phyloP scores from a whole-genome alignment of 2,113 vertebrate species.

The Cariama cristata region DNA sequence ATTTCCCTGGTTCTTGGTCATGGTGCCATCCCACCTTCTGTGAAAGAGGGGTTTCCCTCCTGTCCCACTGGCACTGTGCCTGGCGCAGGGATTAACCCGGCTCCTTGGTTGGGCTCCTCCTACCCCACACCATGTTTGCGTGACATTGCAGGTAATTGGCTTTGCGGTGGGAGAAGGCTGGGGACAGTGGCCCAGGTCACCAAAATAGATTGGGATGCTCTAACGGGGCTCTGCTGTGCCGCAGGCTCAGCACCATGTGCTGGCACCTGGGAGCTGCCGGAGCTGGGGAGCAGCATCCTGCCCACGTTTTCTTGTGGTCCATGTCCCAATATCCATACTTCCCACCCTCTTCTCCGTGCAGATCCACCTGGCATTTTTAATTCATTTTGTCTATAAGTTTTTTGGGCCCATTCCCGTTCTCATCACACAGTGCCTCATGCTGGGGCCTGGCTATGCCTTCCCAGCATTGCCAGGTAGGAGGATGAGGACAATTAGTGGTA shows the following conservation, averaged over 20 bases:
- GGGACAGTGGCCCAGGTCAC: background rate
- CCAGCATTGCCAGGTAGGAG: rapidly evolving
- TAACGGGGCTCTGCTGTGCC: background rate
- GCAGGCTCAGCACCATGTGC: background rate
- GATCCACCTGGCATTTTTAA: background rate
- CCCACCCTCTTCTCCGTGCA: rapidly evolving
- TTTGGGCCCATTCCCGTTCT: background rate
- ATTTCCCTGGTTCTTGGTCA: background rate
- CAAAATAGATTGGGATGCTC: background rate
- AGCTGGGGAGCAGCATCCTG: background rate
- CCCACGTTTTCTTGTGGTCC: too few relatives aligned
- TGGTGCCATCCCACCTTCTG: rapidly evolving
- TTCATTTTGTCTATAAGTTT: background rate
- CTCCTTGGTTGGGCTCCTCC: rapidly evolving
- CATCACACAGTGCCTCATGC: rapidly evolving
- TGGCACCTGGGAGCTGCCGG: background rate
- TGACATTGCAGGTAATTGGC: background rate
- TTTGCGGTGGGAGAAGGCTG: background rate
- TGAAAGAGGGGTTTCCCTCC: background rate
- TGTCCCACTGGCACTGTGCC: background rate
- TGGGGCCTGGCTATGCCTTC: rapidly evolving
- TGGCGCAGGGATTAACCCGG: background rate
- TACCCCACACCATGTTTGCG: rapidly evolving
- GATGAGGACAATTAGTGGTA: background rate
- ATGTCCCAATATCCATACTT: background rate